Evolutionary conservation across 2,113 vertebrate species (phyloP).

Genomic region (Dipodomys stephensi): DNA sequence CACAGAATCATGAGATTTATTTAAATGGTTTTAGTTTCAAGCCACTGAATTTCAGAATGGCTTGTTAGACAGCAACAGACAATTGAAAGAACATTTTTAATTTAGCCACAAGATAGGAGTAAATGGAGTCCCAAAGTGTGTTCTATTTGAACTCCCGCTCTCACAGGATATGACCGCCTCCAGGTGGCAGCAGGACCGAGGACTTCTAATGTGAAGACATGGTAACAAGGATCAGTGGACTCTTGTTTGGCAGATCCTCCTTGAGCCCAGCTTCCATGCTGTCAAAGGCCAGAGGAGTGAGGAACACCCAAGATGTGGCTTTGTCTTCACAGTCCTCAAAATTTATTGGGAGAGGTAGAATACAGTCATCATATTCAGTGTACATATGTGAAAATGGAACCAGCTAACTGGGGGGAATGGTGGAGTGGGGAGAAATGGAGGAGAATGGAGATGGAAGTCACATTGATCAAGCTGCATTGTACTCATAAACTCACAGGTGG

Average conservation of each 20-base stretch:
- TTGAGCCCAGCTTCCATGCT: not conserved
- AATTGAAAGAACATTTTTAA: conserved; percentile 11
- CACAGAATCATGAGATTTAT: not conserved
- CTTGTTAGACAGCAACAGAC: not conserved
- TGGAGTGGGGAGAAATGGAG: too few relatives aligned
- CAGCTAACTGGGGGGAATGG: too few relatives aligned
- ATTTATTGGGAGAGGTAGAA: not conserved
- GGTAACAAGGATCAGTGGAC: too few relatives aligned
- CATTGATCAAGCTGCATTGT: too few relatives aligned
- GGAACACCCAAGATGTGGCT: too few relatives aligned
- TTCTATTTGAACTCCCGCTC: not conserved
- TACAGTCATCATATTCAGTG: too few relatives aligned
- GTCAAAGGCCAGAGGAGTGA: not conserved
- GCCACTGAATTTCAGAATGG: not conserved
- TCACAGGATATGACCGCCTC: not conserved
- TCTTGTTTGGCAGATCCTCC: not conserved
- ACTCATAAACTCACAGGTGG: too few relatives aligned
- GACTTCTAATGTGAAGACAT: not conserved
- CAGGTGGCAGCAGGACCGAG: too few relatives aligned
- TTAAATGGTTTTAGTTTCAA: not conserved
- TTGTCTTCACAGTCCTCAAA: not conserved
- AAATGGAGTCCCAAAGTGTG: not conserved
- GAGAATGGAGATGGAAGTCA: too few relatives aligned
- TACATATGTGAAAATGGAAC: too few relatives aligned
- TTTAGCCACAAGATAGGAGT: not conserved